Evolutionary conservation across 2,888 invertebrate genomes (phyloP).

Genomic region (Callimorpha dominula): DNA sequence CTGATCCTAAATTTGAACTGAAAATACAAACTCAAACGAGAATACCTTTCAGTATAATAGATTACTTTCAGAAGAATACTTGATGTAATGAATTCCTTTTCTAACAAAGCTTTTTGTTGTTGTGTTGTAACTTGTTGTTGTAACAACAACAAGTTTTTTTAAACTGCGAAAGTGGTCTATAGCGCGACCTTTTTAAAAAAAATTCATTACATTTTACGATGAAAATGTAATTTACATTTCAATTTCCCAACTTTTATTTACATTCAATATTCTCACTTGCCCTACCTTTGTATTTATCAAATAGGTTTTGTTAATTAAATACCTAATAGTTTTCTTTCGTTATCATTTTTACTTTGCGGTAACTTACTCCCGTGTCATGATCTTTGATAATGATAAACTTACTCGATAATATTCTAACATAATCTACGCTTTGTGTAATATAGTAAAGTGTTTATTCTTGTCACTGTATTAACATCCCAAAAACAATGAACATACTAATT

Average conservation of each 20-base stretch:
- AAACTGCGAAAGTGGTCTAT: neutral
- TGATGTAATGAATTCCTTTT: constrained; percentile 2
- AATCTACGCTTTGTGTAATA: no score
- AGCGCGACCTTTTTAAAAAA: no score
- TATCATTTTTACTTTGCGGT: no score
- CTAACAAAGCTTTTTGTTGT: neutral
- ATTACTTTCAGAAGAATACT: neutral
- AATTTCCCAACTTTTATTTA: neutral
- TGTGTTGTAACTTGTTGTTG: neutral
- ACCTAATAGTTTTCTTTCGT: no score
- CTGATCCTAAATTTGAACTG: neutral
- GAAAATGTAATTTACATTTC: neutral
- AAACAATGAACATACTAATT: no score
- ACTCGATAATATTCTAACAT: no score
- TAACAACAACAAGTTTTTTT: no score
- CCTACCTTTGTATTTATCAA: neutral
- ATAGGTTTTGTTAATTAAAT: neutral
- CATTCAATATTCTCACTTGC: neutral
- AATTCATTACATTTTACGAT: neutral
- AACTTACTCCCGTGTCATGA: no score
- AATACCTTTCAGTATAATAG: neutral
- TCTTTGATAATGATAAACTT: no score
- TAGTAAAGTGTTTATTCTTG: no score
- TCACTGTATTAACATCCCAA: no score
- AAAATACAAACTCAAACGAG: neutral